Base-by-base conservation (phyloP, 2,113 vertebrate species). In the Tonatia bakeri region DNA sequence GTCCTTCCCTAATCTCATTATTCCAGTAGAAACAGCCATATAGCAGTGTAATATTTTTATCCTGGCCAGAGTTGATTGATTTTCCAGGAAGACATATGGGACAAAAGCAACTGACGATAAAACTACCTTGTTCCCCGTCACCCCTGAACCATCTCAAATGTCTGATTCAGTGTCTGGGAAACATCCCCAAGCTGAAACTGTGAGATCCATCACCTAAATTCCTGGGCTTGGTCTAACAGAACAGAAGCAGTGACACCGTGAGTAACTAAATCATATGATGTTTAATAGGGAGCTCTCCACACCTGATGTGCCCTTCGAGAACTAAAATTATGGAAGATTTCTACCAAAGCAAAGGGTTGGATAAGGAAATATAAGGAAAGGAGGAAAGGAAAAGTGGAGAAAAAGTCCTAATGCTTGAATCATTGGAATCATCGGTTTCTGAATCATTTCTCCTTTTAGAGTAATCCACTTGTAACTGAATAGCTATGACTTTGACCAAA, bases 211-310 rank as follows among this genome's bases (percentile, higher is more conserved):
- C 11, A 7, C 43, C 45, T 28, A n/a, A 9, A 67, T 73, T 73
- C 88, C 70, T 79, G 28, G 5, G 28, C 5, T 52, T 92, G 69
- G 5, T 7, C 5, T 36, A 54, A n/a, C 15, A 24, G 22, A 77
- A 1, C 36, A 22, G 9, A 36, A 65, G 12, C 47, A 38, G 1
- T 2, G 59, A 59, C 3, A 61, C 24, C 31, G 7, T 20, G n/a
- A 31, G 6, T 54, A 31, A 3, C 5, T 52, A 24, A 16, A 13
- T 64, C n/a, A 33, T 43, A 38, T 36, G 20, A 36, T 33, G 3
- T 36, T 1, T 10, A 36, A 26, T 47, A 4, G 13, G 19, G n/a
- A 73, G 19, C 0, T 40, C 20, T 24, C 14, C 11, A 7, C 0
- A 56, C 33, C 19, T 2, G 3, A 7, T 24, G 1, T 14, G 67